These are phyloP conservation scores for Leguminivora glycinivorella DNA, from an alignment of 1,140 invertebrate species.

Conservation along the genomic window DNA sequence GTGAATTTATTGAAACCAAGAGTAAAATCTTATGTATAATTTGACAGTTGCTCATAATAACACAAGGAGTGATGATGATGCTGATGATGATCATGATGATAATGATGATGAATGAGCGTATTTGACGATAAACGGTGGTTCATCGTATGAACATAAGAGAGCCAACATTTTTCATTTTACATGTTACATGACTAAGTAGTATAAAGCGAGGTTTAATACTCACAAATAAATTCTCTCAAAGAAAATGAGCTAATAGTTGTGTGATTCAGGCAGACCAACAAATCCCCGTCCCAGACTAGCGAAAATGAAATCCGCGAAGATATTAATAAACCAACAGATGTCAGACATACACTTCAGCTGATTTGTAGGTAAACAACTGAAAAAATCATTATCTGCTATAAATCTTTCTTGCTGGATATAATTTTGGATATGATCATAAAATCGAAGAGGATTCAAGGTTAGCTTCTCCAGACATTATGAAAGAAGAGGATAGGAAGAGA, in stretches of 20 bases:
- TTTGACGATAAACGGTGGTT: too few species aligned
- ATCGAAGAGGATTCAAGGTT: background rate
- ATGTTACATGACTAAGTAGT: background rate
- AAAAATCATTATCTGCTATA: slow-evolving; percentile 44
- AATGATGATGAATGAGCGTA: too few species aligned
- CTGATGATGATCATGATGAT: too few species aligned
- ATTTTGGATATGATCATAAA: slow-evolving; percentile 20
- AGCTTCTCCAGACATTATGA: background rate
- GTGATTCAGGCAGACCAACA: background rate
- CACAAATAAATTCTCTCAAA: background rate
- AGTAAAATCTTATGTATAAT: too few species aligned
- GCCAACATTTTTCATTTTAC: too few species aligned
- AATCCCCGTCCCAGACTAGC: background rate
- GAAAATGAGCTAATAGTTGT: background rate
- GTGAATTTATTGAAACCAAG: background rate
- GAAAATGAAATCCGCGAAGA: slow-evolving; percentile 9
- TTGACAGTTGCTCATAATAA: too few species aligned
- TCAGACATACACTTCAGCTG: slow-evolving; percentile 33
- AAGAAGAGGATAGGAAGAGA: background rate
- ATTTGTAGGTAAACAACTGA: slow-evolving; percentile 53
- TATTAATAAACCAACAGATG: slow-evolving; percentile 27
- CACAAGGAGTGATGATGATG: too few species aligned
- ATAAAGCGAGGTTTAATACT: background rate
- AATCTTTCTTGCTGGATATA: slow-evolving; percentile 39
- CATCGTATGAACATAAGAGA: too few species aligned